phyloP scores from a whole-genome alignment of 2,888 invertebrate species.

The Octodonta nipae region DNA sequence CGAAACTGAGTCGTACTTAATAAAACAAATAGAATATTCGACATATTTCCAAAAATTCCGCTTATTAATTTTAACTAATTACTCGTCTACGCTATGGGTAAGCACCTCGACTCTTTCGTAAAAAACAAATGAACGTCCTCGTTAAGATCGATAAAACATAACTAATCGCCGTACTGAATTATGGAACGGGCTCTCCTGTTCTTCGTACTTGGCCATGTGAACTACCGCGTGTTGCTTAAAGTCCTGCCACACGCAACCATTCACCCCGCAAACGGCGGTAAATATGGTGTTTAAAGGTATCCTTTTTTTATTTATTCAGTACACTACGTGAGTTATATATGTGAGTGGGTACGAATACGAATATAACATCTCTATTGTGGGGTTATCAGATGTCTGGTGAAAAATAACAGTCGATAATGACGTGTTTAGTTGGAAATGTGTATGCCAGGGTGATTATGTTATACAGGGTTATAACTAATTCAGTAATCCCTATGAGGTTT shows the following conservation, averaged over 20 bases:
- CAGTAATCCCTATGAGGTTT: no score
- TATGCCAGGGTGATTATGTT: no score
- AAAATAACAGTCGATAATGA: no score
- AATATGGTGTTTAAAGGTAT: conserved; percentile 7
- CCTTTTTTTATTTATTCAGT: conserved; percentile 8
- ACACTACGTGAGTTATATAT: not conserved
- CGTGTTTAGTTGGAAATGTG: no score
- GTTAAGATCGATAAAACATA: conserved; percentile 19
- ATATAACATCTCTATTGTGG: no score
- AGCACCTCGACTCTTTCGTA: not conserved
- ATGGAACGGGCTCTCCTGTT: conserved; percentile 23
- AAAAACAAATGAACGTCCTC: not conserved
- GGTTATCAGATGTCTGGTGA: no score
- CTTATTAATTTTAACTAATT: no score
- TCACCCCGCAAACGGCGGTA: not conserved
- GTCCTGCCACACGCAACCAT: conserved; percentile 19
- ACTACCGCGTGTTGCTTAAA: conserved; percentile 20
- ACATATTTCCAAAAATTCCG: no score
- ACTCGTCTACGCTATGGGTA: no score
- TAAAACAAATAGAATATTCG: no score
- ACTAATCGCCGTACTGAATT: conserved; percentile 25
- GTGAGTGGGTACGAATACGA: not conserved
- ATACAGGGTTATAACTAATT: no score
- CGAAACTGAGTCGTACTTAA: no score
- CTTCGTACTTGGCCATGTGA: conserved; percentile 21